Percentiles rank a stretch among this genome's conserved stretches.
Conservation (phyloP, 2,797 vertebrate species). For the Myotis findleyi region DNA sequence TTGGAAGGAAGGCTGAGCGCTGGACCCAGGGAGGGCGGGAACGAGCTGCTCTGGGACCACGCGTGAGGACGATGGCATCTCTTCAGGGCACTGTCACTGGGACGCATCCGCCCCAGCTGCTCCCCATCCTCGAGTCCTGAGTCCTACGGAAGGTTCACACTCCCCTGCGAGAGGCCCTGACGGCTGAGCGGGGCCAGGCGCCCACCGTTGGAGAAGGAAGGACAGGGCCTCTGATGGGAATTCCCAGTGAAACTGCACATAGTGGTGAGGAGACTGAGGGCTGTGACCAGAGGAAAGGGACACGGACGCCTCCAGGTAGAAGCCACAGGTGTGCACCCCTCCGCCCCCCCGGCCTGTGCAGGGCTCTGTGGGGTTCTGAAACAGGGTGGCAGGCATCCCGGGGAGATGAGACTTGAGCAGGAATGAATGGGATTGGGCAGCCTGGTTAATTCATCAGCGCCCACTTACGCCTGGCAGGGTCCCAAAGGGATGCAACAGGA, state of each 20-base stretch:
- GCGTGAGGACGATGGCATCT: not conserved
- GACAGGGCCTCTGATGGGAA: not conserved
- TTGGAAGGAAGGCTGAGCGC: not conserved
- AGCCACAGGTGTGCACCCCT: not conserved
- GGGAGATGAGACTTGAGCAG: not conserved
- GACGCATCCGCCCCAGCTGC: no score
- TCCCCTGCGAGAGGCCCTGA: not conserved
- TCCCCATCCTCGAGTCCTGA: not conserved
- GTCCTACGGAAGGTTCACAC: not conserved
- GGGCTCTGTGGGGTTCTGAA: not conserved
- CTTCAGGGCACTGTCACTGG: not conserved
- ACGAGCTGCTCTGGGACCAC: rapidly evolving
- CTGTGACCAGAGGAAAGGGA: not conserved
- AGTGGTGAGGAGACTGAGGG: not conserved
- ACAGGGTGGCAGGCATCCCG: not conserved
- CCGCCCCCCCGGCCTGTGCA: not conserved
- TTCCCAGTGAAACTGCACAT: not conserved
- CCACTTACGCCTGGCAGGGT: not conserved
- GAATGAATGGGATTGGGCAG: not conserved
- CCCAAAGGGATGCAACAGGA: not conserved
- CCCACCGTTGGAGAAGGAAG: not conserved
- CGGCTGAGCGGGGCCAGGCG: not conserved
- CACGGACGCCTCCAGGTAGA: not conserved
- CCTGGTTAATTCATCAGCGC: not conserved
- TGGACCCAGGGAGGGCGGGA: not conserved